These are phyloP conservation scores for Sialis fuliginosa DNA, from an alignment of 2,888 invertebrate genomes.

Conservation along the genomic window DNA sequence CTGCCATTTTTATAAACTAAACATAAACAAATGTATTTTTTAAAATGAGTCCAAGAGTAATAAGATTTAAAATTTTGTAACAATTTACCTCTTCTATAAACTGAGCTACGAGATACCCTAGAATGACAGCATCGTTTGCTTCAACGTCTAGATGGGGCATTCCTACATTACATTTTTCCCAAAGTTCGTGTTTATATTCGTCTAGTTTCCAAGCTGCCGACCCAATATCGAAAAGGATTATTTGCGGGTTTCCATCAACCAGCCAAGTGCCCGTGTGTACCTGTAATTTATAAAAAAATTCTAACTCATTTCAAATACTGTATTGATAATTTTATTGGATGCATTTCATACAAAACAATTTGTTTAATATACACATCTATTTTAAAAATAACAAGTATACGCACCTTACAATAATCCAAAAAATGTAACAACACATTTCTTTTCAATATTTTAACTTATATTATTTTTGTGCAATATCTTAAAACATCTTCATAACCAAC, in stretches of 20 bases:
- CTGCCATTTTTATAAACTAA: conserved; percentile 56
- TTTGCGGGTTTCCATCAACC: conserved; percentile 98
- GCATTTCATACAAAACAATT: too few species aligned
- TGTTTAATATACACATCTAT: too few species aligned
- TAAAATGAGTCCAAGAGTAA: not conserved
- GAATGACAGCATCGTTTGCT: conserved; percentile 90
- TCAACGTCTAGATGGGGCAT: conserved; percentile 88
- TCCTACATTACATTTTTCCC: conserved; percentile 79
- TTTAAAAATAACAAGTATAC: too few species aligned
- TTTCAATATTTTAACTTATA: too few species aligned
- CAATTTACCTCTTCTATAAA: conserved; percentile 68
- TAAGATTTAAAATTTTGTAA: too few species aligned
- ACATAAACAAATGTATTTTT: conserved; percentile 9
- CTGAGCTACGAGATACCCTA: conserved; percentile 89
- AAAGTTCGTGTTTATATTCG: conserved; percentile 85
- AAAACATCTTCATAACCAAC: too few species aligned
- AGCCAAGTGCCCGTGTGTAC: conserved; percentile 95
- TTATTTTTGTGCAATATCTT: too few species aligned
- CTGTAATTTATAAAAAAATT: conserved; percentile 25
- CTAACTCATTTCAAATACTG: not conserved
- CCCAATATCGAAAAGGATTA: conserved; percentile 93
- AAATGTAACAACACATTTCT: too few species aligned
- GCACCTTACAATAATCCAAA: too few species aligned
- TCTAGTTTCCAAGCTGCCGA: conserved; percentile 93
- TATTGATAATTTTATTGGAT: too few species aligned